These are phyloP conservation scores for Rachycentron canadum DNA, from an alignment of 2,797 vertebrate genomes.

Conservation along the genomic window DNA sequence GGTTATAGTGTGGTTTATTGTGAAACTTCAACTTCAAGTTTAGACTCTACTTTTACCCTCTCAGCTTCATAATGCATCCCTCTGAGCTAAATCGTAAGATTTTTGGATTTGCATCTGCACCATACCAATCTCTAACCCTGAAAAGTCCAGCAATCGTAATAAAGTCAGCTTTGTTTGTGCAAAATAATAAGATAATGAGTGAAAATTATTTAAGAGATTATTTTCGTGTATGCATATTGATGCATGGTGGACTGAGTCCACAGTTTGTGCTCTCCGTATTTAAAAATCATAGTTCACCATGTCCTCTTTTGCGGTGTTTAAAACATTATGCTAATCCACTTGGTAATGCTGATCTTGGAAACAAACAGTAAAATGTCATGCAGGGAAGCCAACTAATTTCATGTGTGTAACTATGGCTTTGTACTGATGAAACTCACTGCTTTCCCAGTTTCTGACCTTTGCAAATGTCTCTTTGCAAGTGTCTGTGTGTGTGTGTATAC, in stretches of 20 bases:
- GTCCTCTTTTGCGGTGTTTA: slow-evolving; percentile 1
- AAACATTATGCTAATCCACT: slow-evolving; percentile 12
- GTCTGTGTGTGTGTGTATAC: neutral
- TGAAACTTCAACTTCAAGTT: too few relatives aligned
- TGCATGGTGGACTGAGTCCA: neutral
- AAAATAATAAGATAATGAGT: neutral
- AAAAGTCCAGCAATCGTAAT: neutral
- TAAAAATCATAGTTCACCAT: neutral
- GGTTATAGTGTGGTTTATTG: too few relatives aligned
- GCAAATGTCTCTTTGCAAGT: slow-evolving; percentile 15
- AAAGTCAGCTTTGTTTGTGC: neutral
- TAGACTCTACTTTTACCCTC: neutral
- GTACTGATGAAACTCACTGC: slow-evolving; percentile 7
- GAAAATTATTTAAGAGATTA: neutral
- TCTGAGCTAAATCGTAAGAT: neutral
- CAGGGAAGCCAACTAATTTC: slow-evolving; percentile 7
- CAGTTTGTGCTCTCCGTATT: neutral
- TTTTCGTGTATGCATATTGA: too few relatives aligned
- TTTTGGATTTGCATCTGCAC: too few relatives aligned
- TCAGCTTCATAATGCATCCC: neutral
- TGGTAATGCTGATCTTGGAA: slow-evolving; percentile 5
- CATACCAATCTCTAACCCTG: too few relatives aligned
- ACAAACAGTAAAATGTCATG: slow-evolving; percentile 22
- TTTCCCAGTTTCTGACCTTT: slow-evolving; percentile 40
- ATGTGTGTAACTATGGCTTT: slow-evolving; percentile 22